Evolutionary conservation across 2,113 vertebrate genomes (phyloP).

Genomic region (Enhydra lutris): DNA sequence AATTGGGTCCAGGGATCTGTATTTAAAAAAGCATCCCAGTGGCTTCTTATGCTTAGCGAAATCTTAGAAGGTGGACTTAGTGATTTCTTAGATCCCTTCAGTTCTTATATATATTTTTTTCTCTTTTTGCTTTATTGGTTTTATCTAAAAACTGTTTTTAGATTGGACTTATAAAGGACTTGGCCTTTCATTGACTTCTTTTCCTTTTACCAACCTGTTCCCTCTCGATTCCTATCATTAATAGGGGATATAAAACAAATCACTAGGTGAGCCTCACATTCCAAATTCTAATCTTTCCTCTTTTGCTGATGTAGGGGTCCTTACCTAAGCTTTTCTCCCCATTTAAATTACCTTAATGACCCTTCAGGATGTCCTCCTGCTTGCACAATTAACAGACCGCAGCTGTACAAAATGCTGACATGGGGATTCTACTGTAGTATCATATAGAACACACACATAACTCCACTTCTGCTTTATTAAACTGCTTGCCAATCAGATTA

Average conservation of each 20-base stretch:
- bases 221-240: too few species aligned
- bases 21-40: neutral
- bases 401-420: neutral
- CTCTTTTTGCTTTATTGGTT: neutral
- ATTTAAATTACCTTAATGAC: neutral
- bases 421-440: neutral
- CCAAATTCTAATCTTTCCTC: neutral
- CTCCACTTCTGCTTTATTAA: neutral
- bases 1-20: neutral
- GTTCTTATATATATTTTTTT: neutral
- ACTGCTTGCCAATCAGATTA: constrained; percentile 19
- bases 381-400: neutral
- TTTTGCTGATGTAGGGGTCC: neutral
- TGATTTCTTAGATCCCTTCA: neutral
- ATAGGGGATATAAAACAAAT: neutral
- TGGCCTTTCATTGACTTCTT: neutral
- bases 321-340: neutral
- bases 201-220: neutral
- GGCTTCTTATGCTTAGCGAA: neutral
- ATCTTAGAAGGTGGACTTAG: neutral
- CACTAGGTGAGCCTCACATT: neutral
- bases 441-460: neutral
- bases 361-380: neutral
- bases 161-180: neutral
- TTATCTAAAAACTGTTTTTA: neutral